Conservation (phyloP, 2,113 vertebrate genomes). For the Mirza zaza region DNA sequence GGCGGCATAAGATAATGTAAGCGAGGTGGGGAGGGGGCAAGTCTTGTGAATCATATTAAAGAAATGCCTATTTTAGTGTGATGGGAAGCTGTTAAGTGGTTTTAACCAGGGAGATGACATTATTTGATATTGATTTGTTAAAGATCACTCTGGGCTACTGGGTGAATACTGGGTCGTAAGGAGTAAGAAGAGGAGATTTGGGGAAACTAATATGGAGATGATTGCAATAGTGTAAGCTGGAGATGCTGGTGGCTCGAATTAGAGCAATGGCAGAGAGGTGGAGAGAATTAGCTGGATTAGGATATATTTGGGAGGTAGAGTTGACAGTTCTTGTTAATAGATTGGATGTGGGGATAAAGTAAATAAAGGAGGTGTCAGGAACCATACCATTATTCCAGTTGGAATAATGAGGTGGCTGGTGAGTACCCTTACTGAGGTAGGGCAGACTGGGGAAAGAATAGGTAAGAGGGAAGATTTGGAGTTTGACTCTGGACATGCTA, state of each 20-base stretch:
- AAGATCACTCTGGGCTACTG: background rate
- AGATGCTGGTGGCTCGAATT: background rate
- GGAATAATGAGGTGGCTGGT: background rate
- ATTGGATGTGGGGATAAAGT: background rate
- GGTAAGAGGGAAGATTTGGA: background rate
- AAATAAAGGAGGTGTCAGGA: background rate
- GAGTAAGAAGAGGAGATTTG: background rate
- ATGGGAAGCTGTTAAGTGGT: background rate
- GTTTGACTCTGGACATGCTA: background rate
- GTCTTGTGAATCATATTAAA: background rate
- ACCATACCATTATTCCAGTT: background rate
- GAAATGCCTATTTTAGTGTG: background rate
- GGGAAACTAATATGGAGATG: background rate
- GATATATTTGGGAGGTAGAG: background rate
- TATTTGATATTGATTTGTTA: background rate
- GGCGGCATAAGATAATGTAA: background rate
- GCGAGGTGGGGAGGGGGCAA: background rate
- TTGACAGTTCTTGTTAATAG: background rate
- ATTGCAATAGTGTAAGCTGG: background rate
- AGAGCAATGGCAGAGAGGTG: background rate
- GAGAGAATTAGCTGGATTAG: background rate
- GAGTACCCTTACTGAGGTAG: background rate
- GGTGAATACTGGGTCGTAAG: background rate
- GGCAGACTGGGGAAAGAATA: background rate
- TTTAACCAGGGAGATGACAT: background rate